Evolutionary conservation across 2,888 invertebrate species (phyloP), one percentile per base, ranked within the genome.

Genomic region (Pandemis corylana): DNA sequence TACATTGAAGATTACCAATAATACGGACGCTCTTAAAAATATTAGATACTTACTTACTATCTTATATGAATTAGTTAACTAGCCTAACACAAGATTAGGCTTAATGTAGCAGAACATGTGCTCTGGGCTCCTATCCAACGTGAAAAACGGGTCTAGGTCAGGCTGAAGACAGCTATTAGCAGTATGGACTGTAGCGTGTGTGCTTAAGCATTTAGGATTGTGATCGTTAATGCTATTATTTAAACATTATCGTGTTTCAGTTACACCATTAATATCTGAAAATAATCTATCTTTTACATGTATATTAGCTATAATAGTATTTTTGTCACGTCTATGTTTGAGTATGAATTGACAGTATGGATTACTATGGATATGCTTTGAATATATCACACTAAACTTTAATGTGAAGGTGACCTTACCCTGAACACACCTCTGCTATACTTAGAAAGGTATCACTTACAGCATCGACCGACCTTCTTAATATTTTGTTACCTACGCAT

Each of bases 141-240:
- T 84, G 80, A 79, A 84, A 90, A 89, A 83, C 84, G 77, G 91
- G 91, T 91, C 91, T 91, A 90, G 92, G 92, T 85, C 90, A 80
- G 75, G 77, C 82, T 82, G 72, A 76, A 79, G 77, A 77, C 77
- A 76, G 78, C 74, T 76, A 75, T 74, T 71, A 75, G 62, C 71
- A 63, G 44, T 62, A 71, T 62, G 51, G 7, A 62, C 59, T 66
- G 41, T 20, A 46, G 44, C 56, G 46, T 53, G 66, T 75, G 12
- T 51, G 46, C 46, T 44, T 56, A 62, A 66, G 53, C 41, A 61
- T 66, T 69, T 59, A 49, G 46, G 42, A 73, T 15, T 62, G 15
- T 36, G 46, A 62, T 62, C 61, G 36, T 62, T 62, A 28, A 36
- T 13, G 42, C 10, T 42, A 49, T 49, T 12, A 61, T 51, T 36